A percentile compares a stretch with the other conserved stretches of the same genome.
phyloP scores from a whole-genome alignment of 1,140 invertebrate genomes.

The Papilio polytes region DNA sequence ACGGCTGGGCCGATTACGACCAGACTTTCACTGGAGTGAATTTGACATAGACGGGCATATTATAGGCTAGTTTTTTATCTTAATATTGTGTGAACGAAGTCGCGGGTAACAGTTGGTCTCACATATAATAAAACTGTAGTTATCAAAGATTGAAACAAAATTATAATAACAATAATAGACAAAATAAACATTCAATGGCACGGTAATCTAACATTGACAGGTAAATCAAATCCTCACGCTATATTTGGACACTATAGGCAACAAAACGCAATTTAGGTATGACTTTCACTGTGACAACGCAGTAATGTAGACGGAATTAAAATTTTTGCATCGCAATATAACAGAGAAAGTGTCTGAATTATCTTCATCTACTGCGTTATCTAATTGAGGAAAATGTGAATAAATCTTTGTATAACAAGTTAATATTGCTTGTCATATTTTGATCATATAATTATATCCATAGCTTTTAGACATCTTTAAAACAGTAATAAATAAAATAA shows the following conservation, averaged over 20 bases:
- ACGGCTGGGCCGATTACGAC: no score
- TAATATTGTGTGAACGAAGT: no score
- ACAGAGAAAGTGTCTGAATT: constrained; percentile 7
- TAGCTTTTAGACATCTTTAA: no score
- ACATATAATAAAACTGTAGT: no score
- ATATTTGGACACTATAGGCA: background rate
- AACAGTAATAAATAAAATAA: no score
- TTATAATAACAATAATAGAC: background rate
- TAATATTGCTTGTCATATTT: background rate
- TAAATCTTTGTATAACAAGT: background rate
- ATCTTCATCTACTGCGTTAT: background rate
- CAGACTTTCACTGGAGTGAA: no score
- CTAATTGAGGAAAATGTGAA: constrained; percentile 5
- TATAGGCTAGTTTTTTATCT: no score
- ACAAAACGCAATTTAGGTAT: background rate
- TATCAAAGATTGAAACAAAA: background rate
- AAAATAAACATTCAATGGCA: constrained; percentile 23
- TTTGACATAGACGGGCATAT: no score
- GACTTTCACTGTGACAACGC: constrained; percentile 23
- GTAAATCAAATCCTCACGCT: background rate
- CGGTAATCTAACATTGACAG: constrained; percentile 14
- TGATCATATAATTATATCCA: no score
- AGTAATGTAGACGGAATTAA: constrained; percentile 24
- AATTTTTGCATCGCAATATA: constrained; percentile 16
- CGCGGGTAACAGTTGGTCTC: no score